A percentile compares a stretch with the other conserved stretches of the same genome.
Conservation (phyloP, 2,797 vertebrate genomes). For the Caiman crocodilus region DNA sequence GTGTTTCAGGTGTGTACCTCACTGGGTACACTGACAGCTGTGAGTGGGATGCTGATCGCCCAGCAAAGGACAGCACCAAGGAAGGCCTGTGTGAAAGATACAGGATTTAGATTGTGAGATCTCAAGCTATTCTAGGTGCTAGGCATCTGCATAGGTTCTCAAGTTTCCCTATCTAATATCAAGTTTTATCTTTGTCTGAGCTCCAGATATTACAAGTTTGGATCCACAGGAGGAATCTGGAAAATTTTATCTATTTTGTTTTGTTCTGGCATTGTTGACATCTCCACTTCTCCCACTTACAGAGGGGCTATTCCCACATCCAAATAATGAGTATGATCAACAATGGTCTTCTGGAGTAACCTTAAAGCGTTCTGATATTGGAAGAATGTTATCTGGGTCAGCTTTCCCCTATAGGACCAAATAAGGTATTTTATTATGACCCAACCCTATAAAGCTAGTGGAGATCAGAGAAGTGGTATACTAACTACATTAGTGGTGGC, state of each 20-base stretch:
- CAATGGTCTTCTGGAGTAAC: neutral
- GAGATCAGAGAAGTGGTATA: neutral
- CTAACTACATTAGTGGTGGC: too few species aligned
- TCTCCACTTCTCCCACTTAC: neutral
- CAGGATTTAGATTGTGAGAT: neutral
- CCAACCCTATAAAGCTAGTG: neutral
- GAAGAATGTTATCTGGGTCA: neutral
- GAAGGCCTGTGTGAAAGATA: neutral
- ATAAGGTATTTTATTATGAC: neutral
- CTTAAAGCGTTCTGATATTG: neutral
- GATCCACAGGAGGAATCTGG: neutral
- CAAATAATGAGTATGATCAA: neutral
- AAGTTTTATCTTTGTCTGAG: neutral
- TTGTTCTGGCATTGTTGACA: neutral
- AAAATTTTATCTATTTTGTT: neutral
- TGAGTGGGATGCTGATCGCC: neutral
- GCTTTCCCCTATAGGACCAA: neutral
- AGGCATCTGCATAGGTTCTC: neutral
- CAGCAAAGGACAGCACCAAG: neutral
- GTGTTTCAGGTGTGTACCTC: neutral
- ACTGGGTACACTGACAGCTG: neutral
- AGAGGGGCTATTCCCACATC: neutral
- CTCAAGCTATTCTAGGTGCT: neutral
- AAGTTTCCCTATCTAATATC: neutral
- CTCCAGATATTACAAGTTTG: neutral